Evolutionary conservation across 1,140 invertebrate genomes (phyloP).

Genomic region (Cephus cinctus): DNA sequence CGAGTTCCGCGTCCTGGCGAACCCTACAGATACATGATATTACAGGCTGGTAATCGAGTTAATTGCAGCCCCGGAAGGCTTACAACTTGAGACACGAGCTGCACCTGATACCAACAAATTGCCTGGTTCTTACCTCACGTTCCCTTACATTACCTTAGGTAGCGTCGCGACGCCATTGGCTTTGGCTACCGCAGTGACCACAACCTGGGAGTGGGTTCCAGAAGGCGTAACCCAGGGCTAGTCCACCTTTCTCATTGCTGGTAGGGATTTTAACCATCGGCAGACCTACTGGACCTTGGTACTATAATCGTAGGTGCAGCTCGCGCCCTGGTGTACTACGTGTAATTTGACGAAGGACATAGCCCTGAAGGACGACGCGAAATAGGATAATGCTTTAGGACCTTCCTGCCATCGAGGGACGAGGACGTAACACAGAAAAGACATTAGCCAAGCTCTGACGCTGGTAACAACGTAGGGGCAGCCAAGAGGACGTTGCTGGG

Average conservation of each 20-base stretch:
- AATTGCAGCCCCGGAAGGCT: conserved; percentile 48
- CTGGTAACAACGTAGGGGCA: conserved; percentile 12
- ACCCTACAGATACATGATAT: conserved; percentile 39
- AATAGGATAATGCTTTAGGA: conserved; percentile 47
- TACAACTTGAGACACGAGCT: conserved; percentile 48
- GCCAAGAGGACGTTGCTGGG: conserved; percentile 20
- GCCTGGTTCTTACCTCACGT: conserved; percentile 39
- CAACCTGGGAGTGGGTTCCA: no score
- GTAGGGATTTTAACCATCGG: no score
- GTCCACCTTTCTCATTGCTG: no score
- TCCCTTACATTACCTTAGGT: no score
- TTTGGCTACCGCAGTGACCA: conserved; percentile 41
- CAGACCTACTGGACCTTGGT: no score
- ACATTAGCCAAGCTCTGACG: conserved; percentile 43
- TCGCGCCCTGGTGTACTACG: no score
- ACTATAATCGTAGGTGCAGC: no score
- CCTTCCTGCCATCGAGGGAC: conserved; percentile 38
- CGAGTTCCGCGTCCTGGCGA: conserved; percentile 41
- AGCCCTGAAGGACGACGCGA: conserved; percentile 30
- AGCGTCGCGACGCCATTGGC: no score
- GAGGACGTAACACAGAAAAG: conserved; percentile 51
- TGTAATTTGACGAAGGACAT: conserved; percentile 30
- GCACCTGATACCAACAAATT: conserved; percentile 57
- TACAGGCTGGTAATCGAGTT: conserved; percentile 56
- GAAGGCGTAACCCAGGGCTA: no score